Percentiles rank a stretch among this genome's conserved stretches.
Evolutionary conservation across 2,113 vertebrate genomes (phyloP).

Genomic region (Nicator chloris): DNA sequence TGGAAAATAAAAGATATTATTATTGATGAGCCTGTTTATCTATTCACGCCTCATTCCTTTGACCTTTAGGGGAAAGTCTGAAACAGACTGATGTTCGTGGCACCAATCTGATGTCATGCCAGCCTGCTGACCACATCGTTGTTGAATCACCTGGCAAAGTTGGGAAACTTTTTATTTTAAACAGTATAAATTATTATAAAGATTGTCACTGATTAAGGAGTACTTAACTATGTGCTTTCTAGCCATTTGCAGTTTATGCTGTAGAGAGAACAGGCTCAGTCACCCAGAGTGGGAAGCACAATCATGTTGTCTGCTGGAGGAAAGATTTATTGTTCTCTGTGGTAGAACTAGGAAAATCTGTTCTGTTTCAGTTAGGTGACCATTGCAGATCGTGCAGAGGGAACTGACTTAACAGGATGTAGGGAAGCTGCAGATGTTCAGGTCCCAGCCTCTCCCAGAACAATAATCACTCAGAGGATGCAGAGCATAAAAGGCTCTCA

Average conservation of each 20-base stretch:
- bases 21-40: slow-evolving; percentile 29
- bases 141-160: neutral
- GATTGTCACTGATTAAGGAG: neutral
- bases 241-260: neutral
- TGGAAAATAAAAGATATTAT: slow-evolving; percentile 30
- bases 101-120: neutral
- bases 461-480: neutral
- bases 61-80: slow-evolving; percentile 15
- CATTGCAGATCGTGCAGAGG: neutral
- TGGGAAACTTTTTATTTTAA: neutral
- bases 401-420: neutral
- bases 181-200: neutral
- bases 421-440: neutral
- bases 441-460: neutral
- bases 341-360: neutral
- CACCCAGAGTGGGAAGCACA: neutral
- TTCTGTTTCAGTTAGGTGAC: neutral
- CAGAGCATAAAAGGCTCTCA: neutral
- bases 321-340: neutral
- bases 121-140: neutral
- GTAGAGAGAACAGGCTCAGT: neutral
- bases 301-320: neutral
- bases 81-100: neutral
- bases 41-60: neutral
- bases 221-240: neutral